These are phyloP conservation scores for Pogonophryne albipinna DNA, from an alignment of 2,797 vertebrate genomes.

Conservation along the genomic window DNA sequence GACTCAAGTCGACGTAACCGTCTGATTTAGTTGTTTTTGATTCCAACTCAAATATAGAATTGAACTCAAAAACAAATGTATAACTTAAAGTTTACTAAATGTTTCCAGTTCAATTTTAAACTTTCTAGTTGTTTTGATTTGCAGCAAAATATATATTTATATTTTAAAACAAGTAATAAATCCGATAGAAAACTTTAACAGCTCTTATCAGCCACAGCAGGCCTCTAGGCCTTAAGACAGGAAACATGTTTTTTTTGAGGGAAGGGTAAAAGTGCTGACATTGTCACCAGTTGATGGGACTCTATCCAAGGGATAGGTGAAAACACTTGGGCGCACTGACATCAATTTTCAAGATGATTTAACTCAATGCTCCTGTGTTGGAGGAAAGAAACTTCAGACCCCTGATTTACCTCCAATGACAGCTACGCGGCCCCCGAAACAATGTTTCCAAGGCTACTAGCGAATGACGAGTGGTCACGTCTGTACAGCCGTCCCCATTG, in stretches of 20 bases:
- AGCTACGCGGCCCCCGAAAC: constrained; percentile 86
- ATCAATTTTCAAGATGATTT: constrained; percentile 92
- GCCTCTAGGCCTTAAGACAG: constrained; percentile 56
- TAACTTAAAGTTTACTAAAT: too few species aligned
- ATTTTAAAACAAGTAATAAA: constrained; percentile 17
- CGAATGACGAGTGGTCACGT: constrained; percentile 90
- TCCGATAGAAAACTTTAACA: not conserved
- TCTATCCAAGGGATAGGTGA: constrained; percentile 86
- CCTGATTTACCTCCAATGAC: constrained; percentile 90
- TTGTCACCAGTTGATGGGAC: constrained; percentile 88
- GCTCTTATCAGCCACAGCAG: constrained; percentile 69
- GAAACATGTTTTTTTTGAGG: constrained; percentile 73
- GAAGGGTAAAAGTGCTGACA: constrained; percentile 90
- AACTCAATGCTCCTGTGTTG: constrained; percentile 83
- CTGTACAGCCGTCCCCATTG: constrained; percentile 88
- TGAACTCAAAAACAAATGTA: too few species aligned
- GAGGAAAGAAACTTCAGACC: constrained; percentile 86
- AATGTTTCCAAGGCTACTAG: constrained; percentile 91
- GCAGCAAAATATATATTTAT: constrained; percentile 13
- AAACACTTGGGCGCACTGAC: constrained; percentile 88
- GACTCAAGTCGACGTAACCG: not conserved
- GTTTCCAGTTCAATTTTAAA: not conserved
- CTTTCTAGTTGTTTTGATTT: constrained; percentile 19
- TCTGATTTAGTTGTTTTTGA: constrained; percentile 15
- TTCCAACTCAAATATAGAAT: not conserved